Evolutionary conservation across 2,797 vertebrate species (phyloP).

Genomic region (Melanotaenia pygmaea): DNA sequence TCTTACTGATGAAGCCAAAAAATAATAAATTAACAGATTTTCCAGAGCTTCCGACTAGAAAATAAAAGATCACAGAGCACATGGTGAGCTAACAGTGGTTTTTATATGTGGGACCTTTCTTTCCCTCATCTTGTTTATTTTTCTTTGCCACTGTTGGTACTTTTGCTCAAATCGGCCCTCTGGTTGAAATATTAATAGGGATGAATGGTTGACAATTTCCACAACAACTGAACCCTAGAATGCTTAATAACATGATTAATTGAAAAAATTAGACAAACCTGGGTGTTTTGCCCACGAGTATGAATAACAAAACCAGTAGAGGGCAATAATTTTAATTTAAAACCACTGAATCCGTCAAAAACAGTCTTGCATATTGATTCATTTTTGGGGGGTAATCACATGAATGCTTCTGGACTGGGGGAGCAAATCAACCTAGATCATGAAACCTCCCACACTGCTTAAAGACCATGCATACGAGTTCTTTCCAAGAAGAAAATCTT

Average conservation of each 20-base stretch:
- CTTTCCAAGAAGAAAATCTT: conserved; percentile 13
- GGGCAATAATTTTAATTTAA: background rate
- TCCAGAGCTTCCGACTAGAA: no score
- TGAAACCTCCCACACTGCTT: background rate
- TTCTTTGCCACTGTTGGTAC: no score
- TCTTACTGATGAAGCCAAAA: no score
- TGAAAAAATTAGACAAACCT: conserved; percentile 40
- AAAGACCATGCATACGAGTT: background rate
- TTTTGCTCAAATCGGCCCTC: conserved; percentile 3
- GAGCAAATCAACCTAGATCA: background rate
- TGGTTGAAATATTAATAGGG: conserved; percentile 24
- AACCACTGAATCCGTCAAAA: conserved; percentile 13
- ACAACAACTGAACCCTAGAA: conserved; percentile 36
- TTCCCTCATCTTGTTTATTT: no score
- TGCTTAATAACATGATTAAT: conserved; percentile 40
- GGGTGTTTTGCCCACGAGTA: conserved; percentile 13
- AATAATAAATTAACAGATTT: no score
- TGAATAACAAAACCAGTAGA: conserved; percentile 12
- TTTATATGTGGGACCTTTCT: no score
- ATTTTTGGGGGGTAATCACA: background rate
- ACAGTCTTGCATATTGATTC: background rate
- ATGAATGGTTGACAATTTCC: conserved; percentile 52
- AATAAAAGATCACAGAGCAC: no score
- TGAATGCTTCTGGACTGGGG: background rate
- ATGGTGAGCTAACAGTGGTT: no score